Conservation (phyloP, 64 coral and sea anemone genomes). For the Cladopsammia gracilis region DNA sequence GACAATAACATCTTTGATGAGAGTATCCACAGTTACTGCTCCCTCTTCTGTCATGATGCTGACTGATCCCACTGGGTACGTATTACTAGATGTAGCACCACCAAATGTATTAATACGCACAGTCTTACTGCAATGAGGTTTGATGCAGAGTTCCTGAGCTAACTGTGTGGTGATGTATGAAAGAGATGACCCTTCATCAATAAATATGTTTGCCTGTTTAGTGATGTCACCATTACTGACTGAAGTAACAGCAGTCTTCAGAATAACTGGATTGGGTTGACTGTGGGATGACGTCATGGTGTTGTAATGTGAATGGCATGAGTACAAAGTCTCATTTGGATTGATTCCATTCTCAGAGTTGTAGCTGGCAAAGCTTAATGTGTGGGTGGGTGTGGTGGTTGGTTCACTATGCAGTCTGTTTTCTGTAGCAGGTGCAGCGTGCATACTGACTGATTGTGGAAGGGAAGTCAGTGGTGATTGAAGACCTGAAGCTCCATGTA, state of each 20-base stretch:
- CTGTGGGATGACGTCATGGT: slow-evolving; percentile 41
- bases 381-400: slow-evolving; percentile 13
- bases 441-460: too few species aligned
- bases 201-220: slow-evolving; percentile 46
- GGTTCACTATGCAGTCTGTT: too few species aligned
- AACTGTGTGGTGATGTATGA: too few species aligned
- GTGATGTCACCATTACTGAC: slow-evolving; percentile 60
- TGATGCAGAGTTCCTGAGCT: too few species aligned
- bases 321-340: slow-evolving; percentile 64
- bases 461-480: too few species aligned
- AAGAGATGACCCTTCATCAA: too few species aligned
- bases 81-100: too few species aligned
- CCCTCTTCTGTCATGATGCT: slow-evolving; percentile 43
- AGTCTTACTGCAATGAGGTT: too few species aligned
- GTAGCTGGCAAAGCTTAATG: slow-evolving; percentile 3
- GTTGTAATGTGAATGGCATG: slow-evolving; percentile 53
- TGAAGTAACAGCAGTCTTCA: slow-evolving; percentile 66
- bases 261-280: slow-evolving; percentile 43
- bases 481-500: too few species aligned
- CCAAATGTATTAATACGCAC: too few species aligned
- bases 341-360: slow-evolving; percentile 50
- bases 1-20: slow-evolving; percentile 62
- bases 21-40: slow-evolving; percentile 35
- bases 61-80: slow-evolving; percentile 19
- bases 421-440: too few species aligned